Evolutionary conservation across 1,140 invertebrate genomes (phyloP), one percentile per base, ranked within the genome.

Genomic region (Psix sp.): DNA sequence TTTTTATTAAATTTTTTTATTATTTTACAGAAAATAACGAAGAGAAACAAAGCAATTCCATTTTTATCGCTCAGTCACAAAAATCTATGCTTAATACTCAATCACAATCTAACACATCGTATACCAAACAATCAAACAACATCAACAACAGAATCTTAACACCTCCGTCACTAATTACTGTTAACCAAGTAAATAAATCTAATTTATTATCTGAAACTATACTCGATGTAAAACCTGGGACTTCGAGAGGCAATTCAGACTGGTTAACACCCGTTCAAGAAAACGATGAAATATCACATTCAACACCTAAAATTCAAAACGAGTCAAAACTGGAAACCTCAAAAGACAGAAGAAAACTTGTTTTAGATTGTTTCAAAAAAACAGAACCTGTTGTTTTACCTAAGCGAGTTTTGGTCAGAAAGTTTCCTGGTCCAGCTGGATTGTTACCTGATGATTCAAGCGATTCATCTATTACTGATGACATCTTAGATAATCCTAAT

Each of bases 341-440:
- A 29, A 29, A 2, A 56, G 36, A 57, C 0, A 71, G 20, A 4
- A 33, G 24, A 24, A 56, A 56, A 24, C 6, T 29, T 10, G 20
- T 63, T 14, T 15, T 57, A 1, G 59, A 72, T 5, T 51, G 31
- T 45, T 63, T 59, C 10, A 60, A 72, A 43, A 73, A 56, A 29
- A 38, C 40, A 0, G 52, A 65, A 2, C 13, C 29, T 1, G 15
- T 11, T 10, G 40, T 24, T 7, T 2, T 65, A 2, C 18, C 56
- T 0, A 74, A 74, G 42, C 48, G 51, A 38, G 36, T 79, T 42
- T 7, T 86, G 5, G 38, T 81, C 3, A 76, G 86, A 73, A 80
- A 83, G 71, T 87, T 87, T 74, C 84, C 86, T 16, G 85, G 86
- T 9, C 85, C 86, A 49, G 86, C 85, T 33, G 86, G 85, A n/a